Percentiles rank a stretch among this genome's conserved stretches.
These are phyloP conservation scores for Pemphigus obesinymphae DNA, from an alignment of 1,140 invertebrate genomes.

Conservation along the genomic window DNA sequence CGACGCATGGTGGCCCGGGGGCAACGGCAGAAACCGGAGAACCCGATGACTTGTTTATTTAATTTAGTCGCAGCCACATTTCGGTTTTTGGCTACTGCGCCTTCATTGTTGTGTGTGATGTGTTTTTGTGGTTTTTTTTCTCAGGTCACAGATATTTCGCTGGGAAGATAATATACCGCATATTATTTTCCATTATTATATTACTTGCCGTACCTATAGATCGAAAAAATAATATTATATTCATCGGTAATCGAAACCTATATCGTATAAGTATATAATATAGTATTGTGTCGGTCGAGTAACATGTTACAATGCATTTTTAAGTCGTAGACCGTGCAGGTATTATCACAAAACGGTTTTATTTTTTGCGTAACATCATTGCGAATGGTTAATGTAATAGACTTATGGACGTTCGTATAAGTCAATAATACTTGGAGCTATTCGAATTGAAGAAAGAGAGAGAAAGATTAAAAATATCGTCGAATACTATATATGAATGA, in stretches of 20 bases:
- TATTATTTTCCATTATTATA: not conserved
- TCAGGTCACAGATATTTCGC: not conserved
- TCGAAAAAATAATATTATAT: no score
- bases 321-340: not conserved
- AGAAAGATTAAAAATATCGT: not conserved
- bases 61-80: not conserved
- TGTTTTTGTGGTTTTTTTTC: conserved; percentile 22
- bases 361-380: not conserved
- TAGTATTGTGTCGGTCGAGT: not conserved
- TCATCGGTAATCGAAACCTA: no score
- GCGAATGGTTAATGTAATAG: not conserved
- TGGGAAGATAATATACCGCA: not conserved
- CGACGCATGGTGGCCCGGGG: not conserved
- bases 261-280: not conserved
- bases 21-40: not conserved
- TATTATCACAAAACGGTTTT: not conserved
- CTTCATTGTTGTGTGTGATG: not conserved
- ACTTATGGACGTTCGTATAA: not conserved
- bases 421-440: not conserved
- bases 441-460: not conserved
- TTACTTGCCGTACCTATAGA: not conserved
- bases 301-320: not conserved
- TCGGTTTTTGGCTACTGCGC: not conserved
- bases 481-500: not conserved
- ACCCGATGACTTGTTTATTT: conserved; percentile 25